phyloP scores from a whole-genome alignment of 2,113 vertebrate genomes.

The Etheostoma spectabile region DNA sequence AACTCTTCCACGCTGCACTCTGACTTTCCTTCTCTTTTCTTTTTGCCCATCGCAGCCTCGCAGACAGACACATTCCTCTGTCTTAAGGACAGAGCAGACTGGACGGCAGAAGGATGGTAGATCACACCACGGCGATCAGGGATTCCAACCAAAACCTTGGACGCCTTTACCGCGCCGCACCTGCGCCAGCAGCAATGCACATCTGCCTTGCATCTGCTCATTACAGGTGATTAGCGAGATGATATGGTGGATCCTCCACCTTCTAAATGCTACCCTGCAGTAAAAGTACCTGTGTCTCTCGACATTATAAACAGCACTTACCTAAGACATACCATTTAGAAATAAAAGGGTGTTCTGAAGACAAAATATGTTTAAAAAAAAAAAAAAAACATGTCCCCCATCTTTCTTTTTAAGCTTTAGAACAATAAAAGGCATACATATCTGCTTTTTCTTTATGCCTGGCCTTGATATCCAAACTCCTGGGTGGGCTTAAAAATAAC shows the following conservation, averaged over 20 bases:
- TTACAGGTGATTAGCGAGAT: slow-evolving; percentile 74
- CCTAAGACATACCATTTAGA: slow-evolving; percentile 43
- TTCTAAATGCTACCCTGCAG: slow-evolving; percentile 63
- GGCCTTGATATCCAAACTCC: slow-evolving; percentile 28
- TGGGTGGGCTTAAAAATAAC: slow-evolving; percentile 58
- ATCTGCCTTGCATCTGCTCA: slow-evolving; percentile 79
- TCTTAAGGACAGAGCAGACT: slow-evolving; percentile 46
- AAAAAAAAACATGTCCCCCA: slow-evolving; percentile 13
- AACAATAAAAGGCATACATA: slow-evolving; percentile 32
- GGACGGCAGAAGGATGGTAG: slow-evolving; percentile 42
- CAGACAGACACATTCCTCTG: slow-evolving; percentile 5
- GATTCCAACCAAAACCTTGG: slow-evolving; percentile 59
- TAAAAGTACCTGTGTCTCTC: slow-evolving; percentile 39
- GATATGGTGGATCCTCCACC: slow-evolving; percentile 49
- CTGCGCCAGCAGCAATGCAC: slow-evolving; percentile 72
- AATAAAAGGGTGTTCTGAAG: slow-evolving; percentile 7
- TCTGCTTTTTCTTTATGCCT: slow-evolving; percentile 13
- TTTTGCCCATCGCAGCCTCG: neutral
- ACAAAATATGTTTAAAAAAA: neutral
- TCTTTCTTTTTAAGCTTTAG: slow-evolving; percentile 42
- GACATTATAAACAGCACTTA: slow-evolving; percentile 40
- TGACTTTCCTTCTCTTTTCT: slow-evolving; percentile 17
- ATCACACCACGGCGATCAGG: slow-evolving; percentile 39
- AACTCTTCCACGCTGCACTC: slow-evolving; percentile 52
- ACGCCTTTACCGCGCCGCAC: slow-evolving; percentile 61